These are phyloP conservation scores for Hydraecia micacea DNA, from an alignment of 2,888 invertebrate species.

Conservation along the genomic window DNA sequence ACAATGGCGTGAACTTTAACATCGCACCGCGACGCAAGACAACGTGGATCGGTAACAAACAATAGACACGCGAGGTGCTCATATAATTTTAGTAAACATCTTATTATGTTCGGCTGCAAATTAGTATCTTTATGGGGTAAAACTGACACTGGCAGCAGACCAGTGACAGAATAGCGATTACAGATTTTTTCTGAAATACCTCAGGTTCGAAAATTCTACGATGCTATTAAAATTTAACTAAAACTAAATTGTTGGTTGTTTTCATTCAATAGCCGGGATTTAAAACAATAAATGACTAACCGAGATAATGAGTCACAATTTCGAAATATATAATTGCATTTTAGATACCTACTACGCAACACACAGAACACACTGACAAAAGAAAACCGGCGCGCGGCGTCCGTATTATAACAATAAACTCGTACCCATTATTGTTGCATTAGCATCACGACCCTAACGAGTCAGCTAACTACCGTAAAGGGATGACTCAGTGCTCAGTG, in stretches of 20 bases:
- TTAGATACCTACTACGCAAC: conserved; percentile 42
- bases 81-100: conserved; percentile 58
- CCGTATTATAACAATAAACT: conserved; percentile 44
- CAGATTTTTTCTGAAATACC: not conserved
- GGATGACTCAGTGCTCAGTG: conserved; percentile 45
- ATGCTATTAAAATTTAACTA: not conserved
- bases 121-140: not conserved
- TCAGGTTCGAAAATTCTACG: not conserved
- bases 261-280: conserved; percentile 13
- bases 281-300: conserved; percentile 18
- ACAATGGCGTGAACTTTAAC: conserved; percentile 74
- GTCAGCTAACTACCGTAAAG: conserved; percentile 30
- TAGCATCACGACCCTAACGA: conserved; percentile 47
- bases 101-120: conserved; percentile 28
- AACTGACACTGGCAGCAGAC: conserved; percentile 4
- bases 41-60: conserved; percentile 66
- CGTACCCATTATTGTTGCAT: conserved; percentile 52
- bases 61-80: conserved; percentile 65
- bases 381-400: conserved; percentile 19
- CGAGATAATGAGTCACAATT: conserved; percentile 35
- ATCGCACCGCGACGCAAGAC: conserved; percentile 41
- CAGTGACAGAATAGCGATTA: not conserved
- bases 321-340: conserved; percentile 34
- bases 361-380: conserved; percentile 35
- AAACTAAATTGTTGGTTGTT: not conserved